Conservation (phyloP, 2,797 vertebrate species). For the Muscicapa striata region DNA sequence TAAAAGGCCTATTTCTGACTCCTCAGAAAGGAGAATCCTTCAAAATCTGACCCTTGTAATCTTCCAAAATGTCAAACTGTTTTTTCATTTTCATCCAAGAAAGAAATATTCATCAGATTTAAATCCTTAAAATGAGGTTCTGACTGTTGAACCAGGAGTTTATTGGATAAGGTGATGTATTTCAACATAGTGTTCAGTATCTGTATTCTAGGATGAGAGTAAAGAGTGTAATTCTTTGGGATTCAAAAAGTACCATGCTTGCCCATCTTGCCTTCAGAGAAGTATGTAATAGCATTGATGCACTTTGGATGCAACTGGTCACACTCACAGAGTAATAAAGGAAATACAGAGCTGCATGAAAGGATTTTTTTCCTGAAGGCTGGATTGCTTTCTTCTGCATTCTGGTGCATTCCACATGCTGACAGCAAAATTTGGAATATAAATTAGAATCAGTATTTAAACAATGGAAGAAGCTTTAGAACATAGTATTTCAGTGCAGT, state of each 20-base stretch:
- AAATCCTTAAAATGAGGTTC: slow-evolving; percentile 29
- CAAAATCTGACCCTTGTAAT: slow-evolving; percentile 16
- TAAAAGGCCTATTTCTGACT: not conserved
- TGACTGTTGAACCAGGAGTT: slow-evolving; percentile 11
- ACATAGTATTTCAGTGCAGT: not conserved
- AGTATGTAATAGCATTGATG: not conserved
- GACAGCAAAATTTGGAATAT: not conserved
- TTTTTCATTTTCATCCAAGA: not conserved
- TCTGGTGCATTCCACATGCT: not conserved
- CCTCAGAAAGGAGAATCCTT: not conserved
- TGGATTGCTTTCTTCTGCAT: not conserved
- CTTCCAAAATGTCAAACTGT: slow-evolving; percentile 20
- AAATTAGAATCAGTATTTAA: not conserved
- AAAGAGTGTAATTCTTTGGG: not conserved
- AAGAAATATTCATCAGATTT: slow-evolving; percentile 24
- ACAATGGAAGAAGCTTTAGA: not conserved
- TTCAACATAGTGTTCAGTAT: not conserved
- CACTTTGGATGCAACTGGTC: not conserved
- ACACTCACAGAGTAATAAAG: not conserved
- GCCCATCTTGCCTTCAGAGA: not conserved
- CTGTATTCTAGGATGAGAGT: not conserved
- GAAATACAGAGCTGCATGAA: not conserved
- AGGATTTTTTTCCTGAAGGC: not conserved
- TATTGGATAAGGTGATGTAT: not conserved
- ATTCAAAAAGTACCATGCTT: not conserved